Base-by-base conservation (phyloP, 1,140 invertebrate species). In the Metopolophium dirhodum region DNA sequence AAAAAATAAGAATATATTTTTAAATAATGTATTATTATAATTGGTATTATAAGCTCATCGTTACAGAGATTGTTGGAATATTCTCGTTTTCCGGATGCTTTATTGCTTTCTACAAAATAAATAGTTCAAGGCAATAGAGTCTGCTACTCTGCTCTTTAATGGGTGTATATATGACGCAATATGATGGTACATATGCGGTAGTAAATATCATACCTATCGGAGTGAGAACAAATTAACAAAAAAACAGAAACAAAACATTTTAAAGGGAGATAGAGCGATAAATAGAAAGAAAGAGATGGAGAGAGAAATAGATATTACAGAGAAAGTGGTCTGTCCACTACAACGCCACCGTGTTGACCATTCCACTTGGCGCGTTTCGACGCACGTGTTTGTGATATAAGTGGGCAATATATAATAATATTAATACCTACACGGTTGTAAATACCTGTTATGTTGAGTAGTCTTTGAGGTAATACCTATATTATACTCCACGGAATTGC, bases 281-380 rank as follows among this genome's bases (percentile, higher is more conserved):
- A 26, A 26, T 26, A 57, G 26, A 57, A 9, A 57, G 61, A 68
- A 11, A 22, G 49, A 89, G 37, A 89, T 14, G 4, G n/a, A 49
- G 22, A 89, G 87, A 88, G 35, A 57, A n/a, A 49, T 18, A 23
- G 11, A 37, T 37, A 54, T 54, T 22, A 89, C 8, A 89, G 88
- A 57, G 88, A 89, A 89, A 89, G 88, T 89, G 51, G 88, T 89
- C 51, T 89, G 88, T 89, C 88, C 88, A 89, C 51, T 89, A 89
- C 35, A 57, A 51, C 87, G 6, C 22, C n/a, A 41, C 7, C 51
- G 22, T 41, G 51, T 89, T 89, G 88, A 57, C 88, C 88, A 57
- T 89, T 89, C 51, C 49, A 57, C 47, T 37, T 30, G 30, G 47
- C 47, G 47, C 30, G 30, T 47, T 30, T 30, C 20, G n/a, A 7